These are phyloP conservation scores for Sebastes itinus DNA, from an alignment of 2,797 vertebrate genomes.

Conservation along the genomic window DNA sequence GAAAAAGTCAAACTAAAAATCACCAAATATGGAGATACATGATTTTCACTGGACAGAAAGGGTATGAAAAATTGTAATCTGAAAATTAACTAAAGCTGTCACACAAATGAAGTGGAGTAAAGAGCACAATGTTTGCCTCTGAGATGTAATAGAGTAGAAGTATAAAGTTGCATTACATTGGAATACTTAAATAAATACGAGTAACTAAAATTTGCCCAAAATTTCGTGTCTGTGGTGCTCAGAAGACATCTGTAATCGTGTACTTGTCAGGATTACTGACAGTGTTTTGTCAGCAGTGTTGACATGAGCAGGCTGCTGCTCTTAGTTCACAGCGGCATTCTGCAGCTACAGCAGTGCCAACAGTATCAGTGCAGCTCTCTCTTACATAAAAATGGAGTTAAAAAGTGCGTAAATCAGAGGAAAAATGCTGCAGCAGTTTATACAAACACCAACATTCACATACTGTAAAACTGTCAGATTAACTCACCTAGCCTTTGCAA, in stretches of 20 bases:
- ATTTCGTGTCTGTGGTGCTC: background rate
- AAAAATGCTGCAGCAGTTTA: background rate
- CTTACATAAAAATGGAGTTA: background rate
- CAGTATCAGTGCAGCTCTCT: background rate
- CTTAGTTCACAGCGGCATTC: background rate
- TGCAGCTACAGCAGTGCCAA: background rate
- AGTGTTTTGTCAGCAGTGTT: background rate
- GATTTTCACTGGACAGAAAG: background rate
- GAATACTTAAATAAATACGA: background rate
- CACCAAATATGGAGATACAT: background rate
- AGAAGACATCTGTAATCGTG: background rate
- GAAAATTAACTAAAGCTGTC: background rate
- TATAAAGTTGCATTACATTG: too few relatives aligned
- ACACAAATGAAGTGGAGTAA: background rate
- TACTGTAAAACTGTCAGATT: background rate
- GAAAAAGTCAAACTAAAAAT: background rate
- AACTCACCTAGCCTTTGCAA: conserved; percentile 57
- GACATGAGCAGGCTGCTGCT: background rate
- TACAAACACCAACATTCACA: background rate
- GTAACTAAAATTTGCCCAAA: background rate
- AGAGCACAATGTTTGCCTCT: background rate
- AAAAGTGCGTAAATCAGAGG: background rate
- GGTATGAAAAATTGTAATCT: background rate
- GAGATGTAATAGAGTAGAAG: background rate
- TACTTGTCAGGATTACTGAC: background rate